A percentile compares a stretch with the other conserved stretches of the same genome.
These are phyloP conservation scores for Spondyliosoma cantharus DNA, from an alignment of 2,797 vertebrate genomes.

Conservation along the genomic window DNA sequence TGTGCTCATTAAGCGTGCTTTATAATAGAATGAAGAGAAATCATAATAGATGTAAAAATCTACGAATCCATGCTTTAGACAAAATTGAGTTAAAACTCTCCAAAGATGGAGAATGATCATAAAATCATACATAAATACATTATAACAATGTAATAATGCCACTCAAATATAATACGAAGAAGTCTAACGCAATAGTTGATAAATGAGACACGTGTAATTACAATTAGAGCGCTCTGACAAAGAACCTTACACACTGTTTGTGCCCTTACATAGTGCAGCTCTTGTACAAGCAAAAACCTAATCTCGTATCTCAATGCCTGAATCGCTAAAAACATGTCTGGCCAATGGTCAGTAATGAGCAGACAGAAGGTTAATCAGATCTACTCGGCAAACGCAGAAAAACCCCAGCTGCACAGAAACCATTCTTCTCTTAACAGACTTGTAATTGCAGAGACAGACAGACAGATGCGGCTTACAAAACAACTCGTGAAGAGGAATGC, in stretches of 20 bases:
- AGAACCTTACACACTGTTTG: slow-evolving; percentile 43
- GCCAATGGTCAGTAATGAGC: slow-evolving; percentile 77
- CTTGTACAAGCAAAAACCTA: slow-evolving; percentile 63
- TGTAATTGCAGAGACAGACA: slow-evolving; percentile 77
- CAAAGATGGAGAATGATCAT: neutral
- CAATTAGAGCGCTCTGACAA: slow-evolving; percentile 55
- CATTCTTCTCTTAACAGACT: slow-evolving; percentile 83
- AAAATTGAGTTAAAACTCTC: slow-evolving; percentile 6
- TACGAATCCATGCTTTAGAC: neutral
- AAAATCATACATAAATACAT: neutral
- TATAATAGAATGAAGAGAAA: slow-evolving; percentile 3
- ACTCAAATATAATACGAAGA: slow-evolving; percentile 32
- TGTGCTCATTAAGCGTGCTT: slow-evolving; percentile 2
- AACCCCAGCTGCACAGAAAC: slow-evolving; percentile 78
- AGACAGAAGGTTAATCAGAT: slow-evolving; percentile 84
- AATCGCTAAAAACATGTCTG: slow-evolving; percentile 72
- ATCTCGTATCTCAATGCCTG: slow-evolving; percentile 61
- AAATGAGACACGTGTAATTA: slow-evolving; percentile 53
- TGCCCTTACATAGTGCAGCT: slow-evolving; percentile 59
- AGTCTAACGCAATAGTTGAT: slow-evolving; percentile 25
- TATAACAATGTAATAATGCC: neutral
- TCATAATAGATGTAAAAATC: neutral
- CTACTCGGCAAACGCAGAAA: slow-evolving; percentile 74
- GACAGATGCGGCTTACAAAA: slow-evolving; percentile 82
- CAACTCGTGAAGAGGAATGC: slow-evolving; percentile 80